Percentiles rank a stretch among this genome's conserved stretches.
These are phyloP conservation scores for Gnatocerus cornutus DNA, from an alignment of 2,888 invertebrate species.

Conservation along the genomic window DNA sequence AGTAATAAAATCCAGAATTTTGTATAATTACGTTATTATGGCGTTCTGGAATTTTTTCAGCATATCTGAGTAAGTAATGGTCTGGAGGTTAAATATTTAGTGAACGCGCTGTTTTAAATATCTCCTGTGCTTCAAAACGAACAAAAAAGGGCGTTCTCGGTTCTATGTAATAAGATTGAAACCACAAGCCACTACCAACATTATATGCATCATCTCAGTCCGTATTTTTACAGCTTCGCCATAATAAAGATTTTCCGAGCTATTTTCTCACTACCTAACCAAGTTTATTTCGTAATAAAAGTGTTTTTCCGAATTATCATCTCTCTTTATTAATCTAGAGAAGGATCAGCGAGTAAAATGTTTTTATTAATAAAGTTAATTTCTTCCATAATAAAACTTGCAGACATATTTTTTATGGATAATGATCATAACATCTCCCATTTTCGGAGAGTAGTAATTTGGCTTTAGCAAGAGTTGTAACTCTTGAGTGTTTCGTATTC, in stretches of 20 bases:
- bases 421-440: background rate
- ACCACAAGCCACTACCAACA: conserved; percentile 3
- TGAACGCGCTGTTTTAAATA: too few species aligned
- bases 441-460: background rate
- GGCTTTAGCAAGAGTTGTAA: too few species aligned
- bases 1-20: conserved; percentile 6
- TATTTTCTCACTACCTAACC: conserved; percentile 2
- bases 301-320: conserved; percentile 22
- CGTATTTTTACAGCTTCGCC: conserved; percentile 29
- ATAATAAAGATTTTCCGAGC: conserved; percentile 29
- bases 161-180: conserved; percentile 16
- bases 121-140: too few species aligned
- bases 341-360: background rate
- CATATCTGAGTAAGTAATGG: conserved; percentile 10
- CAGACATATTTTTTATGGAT: background rate
- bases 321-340: conserved; percentile 13
- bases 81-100: background rate
- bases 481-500: too few species aligned
- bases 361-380: conserved; percentile 15
- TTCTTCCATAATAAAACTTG: background rate
- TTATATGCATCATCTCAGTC: conserved; percentile 6
- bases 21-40: background rate
- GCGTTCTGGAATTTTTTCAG: background rate
- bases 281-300: conserved; percentile 28
- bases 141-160: background rate